A percentile compares a stretch with the other conserved stretches of the same genome.
These are phyloP conservation scores for Symphodus melops DNA, from an alignment of 2,113 vertebrate genomes.

Conservation along the genomic window DNA sequence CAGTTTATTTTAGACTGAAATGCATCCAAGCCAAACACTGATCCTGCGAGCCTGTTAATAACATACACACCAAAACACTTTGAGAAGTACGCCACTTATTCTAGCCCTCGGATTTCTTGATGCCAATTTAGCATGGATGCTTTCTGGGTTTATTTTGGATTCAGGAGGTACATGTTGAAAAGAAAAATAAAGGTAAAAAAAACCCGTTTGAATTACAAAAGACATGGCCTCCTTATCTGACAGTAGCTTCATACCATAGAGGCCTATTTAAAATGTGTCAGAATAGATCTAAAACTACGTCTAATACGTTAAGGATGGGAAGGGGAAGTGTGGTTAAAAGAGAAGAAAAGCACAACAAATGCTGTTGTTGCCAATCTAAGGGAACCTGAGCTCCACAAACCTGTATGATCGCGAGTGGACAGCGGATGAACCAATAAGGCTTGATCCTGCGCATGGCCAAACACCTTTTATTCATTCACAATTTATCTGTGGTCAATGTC, in stretches of 20 bases:
- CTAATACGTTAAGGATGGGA: conserved; percentile 19
- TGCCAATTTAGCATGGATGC: too few species aligned
- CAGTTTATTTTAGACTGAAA: not conserved
- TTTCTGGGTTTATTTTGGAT: too few species aligned
- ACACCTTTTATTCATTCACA: conserved; percentile 24
- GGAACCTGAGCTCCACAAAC: conserved; percentile 9
- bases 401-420: too few species aligned
- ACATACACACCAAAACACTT: not conserved
- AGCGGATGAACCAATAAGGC: conserved; percentile 31
- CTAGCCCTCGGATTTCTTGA: too few species aligned
- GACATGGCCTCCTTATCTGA: too few species aligned
- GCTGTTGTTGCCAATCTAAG: not conserved
- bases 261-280: conserved; percentile 27
- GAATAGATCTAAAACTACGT: conserved; percentile 41
- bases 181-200: too few species aligned
- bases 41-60: not conserved
- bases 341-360: not conserved
- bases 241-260: too few species aligned
- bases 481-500: conserved; percentile 45
- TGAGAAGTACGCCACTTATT: too few species aligned
- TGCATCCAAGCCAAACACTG: not conserved
- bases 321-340: not conserved
- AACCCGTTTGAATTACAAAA: too few species aligned
- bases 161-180: too few species aligned
- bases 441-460: conserved; percentile 6